Base-by-base conservation (phyloP, 2,888 invertebrate species). In the Teleiodes luculella region DNA sequence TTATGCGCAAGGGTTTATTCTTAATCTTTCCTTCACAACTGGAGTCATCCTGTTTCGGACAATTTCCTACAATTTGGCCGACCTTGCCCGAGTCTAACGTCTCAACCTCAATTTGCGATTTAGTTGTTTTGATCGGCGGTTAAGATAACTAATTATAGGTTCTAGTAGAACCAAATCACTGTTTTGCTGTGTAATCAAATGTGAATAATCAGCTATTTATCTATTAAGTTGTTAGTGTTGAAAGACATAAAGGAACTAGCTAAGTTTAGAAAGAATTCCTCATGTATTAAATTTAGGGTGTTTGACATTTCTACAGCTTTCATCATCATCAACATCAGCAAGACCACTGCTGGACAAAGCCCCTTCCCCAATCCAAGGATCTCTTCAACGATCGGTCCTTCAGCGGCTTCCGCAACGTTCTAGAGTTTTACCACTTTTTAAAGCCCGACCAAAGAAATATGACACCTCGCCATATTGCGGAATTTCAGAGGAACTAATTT, bases 41-140 rank as follows among this genome's bases (percentile, higher is more conserved):
- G 13, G 33, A n/a, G 30, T 33, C 47, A 18, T 48, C 20, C 35
- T 30, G 36, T 30, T 14, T 45, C 14, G 28, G 18, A 20, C 18
- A 14, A 46, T 52, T 36, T 52, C 52, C 46, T 52, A 10, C 35
- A 36, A 36, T 46, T 52, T 36, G 35, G 28, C 36, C 28, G 35
- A 36, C 36, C 28, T 28, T 16, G 41, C 13, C 43, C 30, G 31
- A 16, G 8, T 18, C 8, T 20, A 1, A 14, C 20, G n/a, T 18
- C 13, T 33, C 4, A 46, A 30, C 10, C 2, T 7, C n/a, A 14
- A 5, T n/a, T n/a, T n/a, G n/a, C n/a, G 24, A 24, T 24, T 24
- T 24, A 24, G 24, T 24, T 24, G 6, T 61, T 61, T 61, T 59
- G 67, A 66, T 71, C 63, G 62, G 59, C 61, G 61, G 61, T 66